Base-by-base conservation (phyloP, 2,797 vertebrate genomes). In the Rallus crepitans region DNA sequence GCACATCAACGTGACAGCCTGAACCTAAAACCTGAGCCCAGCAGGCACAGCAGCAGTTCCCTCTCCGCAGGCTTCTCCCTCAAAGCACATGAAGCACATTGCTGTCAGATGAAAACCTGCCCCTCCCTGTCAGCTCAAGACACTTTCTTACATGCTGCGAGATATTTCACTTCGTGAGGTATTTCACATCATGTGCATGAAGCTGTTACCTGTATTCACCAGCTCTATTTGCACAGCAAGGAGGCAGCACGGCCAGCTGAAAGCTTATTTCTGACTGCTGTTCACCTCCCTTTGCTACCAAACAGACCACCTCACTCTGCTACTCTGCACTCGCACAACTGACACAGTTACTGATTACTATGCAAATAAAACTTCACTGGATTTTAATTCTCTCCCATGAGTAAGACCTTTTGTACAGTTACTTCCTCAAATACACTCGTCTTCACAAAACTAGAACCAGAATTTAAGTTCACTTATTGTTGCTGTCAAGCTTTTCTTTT, bases 201-300 rank as follows among this genome's bases (percentile, higher is more conserved):
- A 73, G 31, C 28, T 35, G 3, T 3, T 8, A 40, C 40, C 20
- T 39, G 25, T 2, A 30, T 0, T 56, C 57, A 30, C 37, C 25
- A 72, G 39, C 40, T 33, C 6, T 1, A 3, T 24, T 40, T 19
- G 2, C 0, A 0, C 2, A 47, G 35, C 11, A 42, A 25, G 47
- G 25, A 66, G 2, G 7, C 17, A 71, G 42, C 28, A 9, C 11
- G 15, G 18, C 8, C 57, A 33, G 76, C n/a, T 70, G 13, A 42
- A 17, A 69, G 64, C 28, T 28, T 18, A 39, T 23, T 4, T 25
- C 39, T 23, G 1, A 1, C 52, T 33, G 35, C 40, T 65, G 30
- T 6, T 75, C n/a, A 8, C 30, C 15, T 13, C 39, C 40, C 45
- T 37, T 3, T 4, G 9, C 63, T 48, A 33, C 8, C 47, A 35